Evolutionary conservation across 35 echinoderm and acorn worm species (phyloP).

Genomic region (Apostichopus californicus): DNA sequence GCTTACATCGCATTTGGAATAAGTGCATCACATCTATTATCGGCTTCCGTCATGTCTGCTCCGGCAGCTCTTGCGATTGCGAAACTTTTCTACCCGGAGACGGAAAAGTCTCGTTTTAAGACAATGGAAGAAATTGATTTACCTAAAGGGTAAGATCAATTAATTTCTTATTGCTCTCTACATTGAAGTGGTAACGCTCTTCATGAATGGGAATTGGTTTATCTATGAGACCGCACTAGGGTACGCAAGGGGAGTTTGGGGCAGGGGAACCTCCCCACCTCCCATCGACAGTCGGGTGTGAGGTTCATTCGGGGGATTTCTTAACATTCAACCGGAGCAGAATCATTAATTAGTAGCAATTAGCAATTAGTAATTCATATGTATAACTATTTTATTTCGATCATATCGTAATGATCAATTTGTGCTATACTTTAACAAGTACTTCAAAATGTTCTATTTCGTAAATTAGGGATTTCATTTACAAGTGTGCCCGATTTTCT

Average conservation of each 20-base stretch:
- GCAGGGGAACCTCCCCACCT: not conserved
- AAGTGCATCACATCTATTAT: conserved; percentile 47
- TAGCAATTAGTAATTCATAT: too few species aligned
- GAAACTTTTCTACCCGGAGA: conserved; percentile 58
- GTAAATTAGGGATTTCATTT: too few species aligned
- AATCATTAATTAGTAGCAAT: too few species aligned
- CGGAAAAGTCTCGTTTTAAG: conserved; percentile 37
- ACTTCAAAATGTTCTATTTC: too few species aligned
- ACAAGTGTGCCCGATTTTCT: too few species aligned
- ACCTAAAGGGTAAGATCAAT: conserved; percentile 39
- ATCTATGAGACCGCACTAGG: not conserved
- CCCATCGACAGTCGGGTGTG: too few species aligned
- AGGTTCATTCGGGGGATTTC: too few species aligned
- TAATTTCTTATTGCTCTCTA: not conserved
- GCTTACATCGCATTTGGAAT: conserved; percentile 60
- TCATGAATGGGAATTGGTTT: not conserved
- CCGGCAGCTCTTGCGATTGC: conserved; percentile 59
- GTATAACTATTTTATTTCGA: too few species aligned
- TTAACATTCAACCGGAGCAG: too few species aligned
- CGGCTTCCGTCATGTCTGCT: conserved; percentile 51
- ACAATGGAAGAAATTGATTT: conserved; percentile 54
- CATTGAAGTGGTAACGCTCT: not conserved
- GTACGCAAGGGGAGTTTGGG: not conserved
- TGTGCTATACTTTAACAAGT: too few species aligned
- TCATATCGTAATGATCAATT: too few species aligned